Evolutionary conservation across 2,888 invertebrate species (phyloP).

Genomic region (Flabesymbios commensalis): DNA sequence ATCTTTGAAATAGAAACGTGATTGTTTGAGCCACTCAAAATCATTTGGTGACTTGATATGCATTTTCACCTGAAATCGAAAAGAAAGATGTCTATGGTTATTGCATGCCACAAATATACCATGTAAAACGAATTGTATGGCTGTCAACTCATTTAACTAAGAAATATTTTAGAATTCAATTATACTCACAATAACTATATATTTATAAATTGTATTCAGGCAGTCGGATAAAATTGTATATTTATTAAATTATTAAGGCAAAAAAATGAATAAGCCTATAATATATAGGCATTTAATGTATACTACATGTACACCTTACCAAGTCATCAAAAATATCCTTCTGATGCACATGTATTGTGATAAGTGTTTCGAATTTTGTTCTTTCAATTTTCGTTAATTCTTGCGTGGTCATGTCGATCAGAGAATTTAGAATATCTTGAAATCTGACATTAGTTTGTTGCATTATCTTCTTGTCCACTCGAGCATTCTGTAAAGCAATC

Average conservation of each 20-base stretch:
- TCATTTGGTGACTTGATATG: constrained; percentile 88
- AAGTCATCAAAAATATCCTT: constrained; percentile 95
- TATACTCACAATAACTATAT: too few species aligned
- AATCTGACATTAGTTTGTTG: constrained; percentile 82
- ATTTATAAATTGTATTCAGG: too few species aligned
- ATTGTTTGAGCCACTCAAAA: constrained; percentile 97
- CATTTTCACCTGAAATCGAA: constrained; percentile 72
- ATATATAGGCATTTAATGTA: too few species aligned
- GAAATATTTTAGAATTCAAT: too few species aligned
- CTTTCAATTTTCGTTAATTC: constrained; percentile 89
- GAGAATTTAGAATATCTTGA: constrained; percentile 84
- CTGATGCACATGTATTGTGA: constrained; percentile 97
- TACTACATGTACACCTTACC: too few species aligned
- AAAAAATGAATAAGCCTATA: too few species aligned
- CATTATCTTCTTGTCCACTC: constrained; percentile 94
- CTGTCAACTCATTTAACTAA: too few species aligned
- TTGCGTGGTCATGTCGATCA: constrained; percentile 92
- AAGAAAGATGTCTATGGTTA: too few species aligned
- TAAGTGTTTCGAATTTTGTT: constrained; percentile 92
- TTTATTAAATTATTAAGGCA: too few species aligned
- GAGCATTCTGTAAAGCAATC: constrained; percentile 83
- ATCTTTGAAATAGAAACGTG: constrained; percentile 94
- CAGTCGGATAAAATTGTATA: too few species aligned
- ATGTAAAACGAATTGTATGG: too few species aligned
- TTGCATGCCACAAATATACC: too few species aligned